Conservation (phyloP, 1,140 invertebrate genomes). For the Drosophila watanabei region DNA sequence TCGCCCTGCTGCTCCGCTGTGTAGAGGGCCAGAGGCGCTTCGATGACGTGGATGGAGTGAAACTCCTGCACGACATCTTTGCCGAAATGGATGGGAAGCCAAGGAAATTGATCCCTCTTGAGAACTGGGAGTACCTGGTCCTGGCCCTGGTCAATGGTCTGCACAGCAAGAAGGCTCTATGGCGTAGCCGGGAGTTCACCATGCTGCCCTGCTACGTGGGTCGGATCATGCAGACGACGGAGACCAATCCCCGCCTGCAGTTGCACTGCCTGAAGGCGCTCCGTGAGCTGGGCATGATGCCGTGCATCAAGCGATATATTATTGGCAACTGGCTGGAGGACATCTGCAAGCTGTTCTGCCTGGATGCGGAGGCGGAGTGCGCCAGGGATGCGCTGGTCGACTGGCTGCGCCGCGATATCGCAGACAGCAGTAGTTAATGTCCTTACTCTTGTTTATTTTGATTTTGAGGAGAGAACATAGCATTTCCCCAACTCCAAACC, state of each 20-base stretch:
- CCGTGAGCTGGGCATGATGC: constrained; percentile 67
- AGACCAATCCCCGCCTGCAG: constrained; percentile 57
- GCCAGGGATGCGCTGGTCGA: constrained; percentile 59
- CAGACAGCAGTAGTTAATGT: constrained; percentile 56
- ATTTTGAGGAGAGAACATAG: constrained; percentile 22
- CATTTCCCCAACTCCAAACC: neutral
- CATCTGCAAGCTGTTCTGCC: constrained; percentile 44
- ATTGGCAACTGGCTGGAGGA: constrained; percentile 60
- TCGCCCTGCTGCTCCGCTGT: constrained; percentile 71
- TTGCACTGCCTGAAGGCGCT: constrained; percentile 60
- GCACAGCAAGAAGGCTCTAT: constrained; percentile 69
- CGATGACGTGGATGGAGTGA: constrained; percentile 62
- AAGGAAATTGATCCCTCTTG: constrained; percentile 9
- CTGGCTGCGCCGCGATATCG: constrained; percentile 73
- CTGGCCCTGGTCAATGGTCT: constrained; percentile 67
- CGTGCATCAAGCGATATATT: constrained; percentile 71
- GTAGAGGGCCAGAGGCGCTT: constrained; percentile 67
- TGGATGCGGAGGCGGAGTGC: constrained; percentile 64
- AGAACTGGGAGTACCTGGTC: constrained; percentile 60
- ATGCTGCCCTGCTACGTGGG: constrained; percentile 62
- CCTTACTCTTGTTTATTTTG: neutral
- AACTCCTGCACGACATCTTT: constrained; percentile 57
- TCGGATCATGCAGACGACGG: constrained; percentile 25
- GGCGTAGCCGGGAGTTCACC: constrained; percentile 74
- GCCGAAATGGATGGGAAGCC: neutral